Conservation (phyloP, 2,113 vertebrate genomes). For the Ctenomys sociabilis region DNA sequence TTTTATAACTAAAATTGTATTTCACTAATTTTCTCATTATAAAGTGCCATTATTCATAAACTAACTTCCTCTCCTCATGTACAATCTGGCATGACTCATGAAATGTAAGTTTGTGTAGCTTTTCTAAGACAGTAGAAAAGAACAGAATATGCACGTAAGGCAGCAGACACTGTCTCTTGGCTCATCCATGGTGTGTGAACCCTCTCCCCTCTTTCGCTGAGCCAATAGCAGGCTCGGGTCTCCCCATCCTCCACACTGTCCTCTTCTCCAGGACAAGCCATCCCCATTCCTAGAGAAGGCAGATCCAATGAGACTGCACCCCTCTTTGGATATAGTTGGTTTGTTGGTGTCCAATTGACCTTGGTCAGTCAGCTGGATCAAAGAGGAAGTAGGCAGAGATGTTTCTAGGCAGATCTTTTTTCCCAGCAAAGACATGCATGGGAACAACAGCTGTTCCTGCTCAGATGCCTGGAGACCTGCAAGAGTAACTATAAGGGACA, state of each 20-base stretch:
- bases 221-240: not conserved
- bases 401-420: not conserved
- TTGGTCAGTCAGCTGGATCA: not conserved
- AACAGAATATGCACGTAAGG: not conserved
- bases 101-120: not conserved
- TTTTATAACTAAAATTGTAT: constrained; percentile 13
- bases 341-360: not conserved
- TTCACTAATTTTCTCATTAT: not conserved
- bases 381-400: not conserved
- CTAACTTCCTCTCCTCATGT: not conserved
- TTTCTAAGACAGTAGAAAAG: not conserved
- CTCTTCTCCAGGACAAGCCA: not conserved
- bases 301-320: not conserved
- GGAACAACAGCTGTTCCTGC: not conserved
- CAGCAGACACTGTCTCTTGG: not conserved
- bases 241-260: not conserved
- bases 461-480: not conserved
- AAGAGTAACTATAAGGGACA: not conserved
- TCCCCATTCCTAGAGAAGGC: not conserved
- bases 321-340: not conserved
- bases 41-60: not conserved
- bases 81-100: not conserved
- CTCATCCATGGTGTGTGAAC: not conserved
- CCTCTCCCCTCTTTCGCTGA: not conserved
- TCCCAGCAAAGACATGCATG: not conserved